phyloP scores from a whole-genome alignment of 2,888 invertebrate genomes.

The Eristalis arbustorum region DNA sequence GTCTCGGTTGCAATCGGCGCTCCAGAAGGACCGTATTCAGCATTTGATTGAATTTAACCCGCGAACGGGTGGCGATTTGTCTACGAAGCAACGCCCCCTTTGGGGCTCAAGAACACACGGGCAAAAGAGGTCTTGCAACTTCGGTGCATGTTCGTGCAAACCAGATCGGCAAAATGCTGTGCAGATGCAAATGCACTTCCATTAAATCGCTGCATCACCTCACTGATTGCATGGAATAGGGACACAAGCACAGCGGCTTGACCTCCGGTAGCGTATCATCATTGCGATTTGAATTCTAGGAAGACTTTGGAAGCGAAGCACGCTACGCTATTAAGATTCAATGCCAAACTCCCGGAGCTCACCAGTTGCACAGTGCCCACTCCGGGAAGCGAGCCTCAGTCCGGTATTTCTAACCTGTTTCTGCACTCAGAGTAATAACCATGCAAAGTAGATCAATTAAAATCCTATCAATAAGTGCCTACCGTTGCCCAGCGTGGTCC shows the following conservation, averaged over 20 bases:
- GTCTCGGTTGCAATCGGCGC: background rate
- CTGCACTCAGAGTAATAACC: constrained; percentile 39
- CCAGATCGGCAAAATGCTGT: background rate
- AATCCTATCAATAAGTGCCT: constrained; percentile 55
- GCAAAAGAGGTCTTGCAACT: background rate
- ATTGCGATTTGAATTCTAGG: background rate
- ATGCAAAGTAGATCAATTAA: constrained; percentile 66
- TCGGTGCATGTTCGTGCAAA: background rate
- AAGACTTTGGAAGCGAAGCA: background rate
- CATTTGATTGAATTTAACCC: background rate
- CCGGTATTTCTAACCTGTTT: constrained; percentile 17
- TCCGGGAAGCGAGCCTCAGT: background rate
- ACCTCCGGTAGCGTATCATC: background rate
- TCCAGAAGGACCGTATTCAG: background rate
- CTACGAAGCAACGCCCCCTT: background rate
- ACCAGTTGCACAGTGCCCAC: background rate
- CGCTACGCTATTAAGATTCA: background rate
- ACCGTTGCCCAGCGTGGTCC: constrained; percentile 6
- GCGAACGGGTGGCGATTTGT: background rate
- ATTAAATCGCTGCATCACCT: background rate
- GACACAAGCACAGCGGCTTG: background rate
- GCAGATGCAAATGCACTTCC: constrained; percentile 12
- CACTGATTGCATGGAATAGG: background rate
- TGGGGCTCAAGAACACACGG: background rate
- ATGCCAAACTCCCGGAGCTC: background rate